Base-by-base conservation (phyloP, 2,797 vertebrate species). In the Emydoidea blandingii region DNA sequence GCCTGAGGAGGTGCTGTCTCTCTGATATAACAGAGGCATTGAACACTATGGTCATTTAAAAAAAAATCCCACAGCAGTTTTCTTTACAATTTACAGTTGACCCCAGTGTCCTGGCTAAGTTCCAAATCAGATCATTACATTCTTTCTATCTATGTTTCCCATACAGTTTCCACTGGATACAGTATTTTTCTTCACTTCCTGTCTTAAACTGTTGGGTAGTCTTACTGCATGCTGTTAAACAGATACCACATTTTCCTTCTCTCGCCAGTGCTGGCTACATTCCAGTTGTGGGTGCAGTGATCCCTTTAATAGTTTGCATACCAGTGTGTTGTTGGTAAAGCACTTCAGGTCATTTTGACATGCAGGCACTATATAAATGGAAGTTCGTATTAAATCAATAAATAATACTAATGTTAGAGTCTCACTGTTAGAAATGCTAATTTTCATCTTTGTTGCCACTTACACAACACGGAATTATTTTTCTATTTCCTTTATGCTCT, bases 1-100 rank as follows among this genome's bases (percentile, higher is more conserved):
- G n/a, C 34, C 9, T 8, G 59, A 62, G 31, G 59, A 34, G 59
- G 68, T 85, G 8, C 37, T 93, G 54, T 57, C 81, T 79, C 93
- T 62, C 94, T 89, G 88, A 94, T 93, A 90, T 4, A 91, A 92
- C 59, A 95, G 86, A 93, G 89, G 85, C 52, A 52, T 92, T 95
- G 91, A 93, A 91, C 89, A 92, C 87, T 92, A 83, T 37, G 93
- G 89, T 81, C 79, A 89, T 95, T 95, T 91, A 79, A 91, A 95
- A 92, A 54, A 68, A 87, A 96, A 86, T 91, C 93, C 81, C 95
- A 83, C 41, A 92, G 85, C 80, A 82, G 53, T 92, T 72, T 72
- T 72, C 65, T 72, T 94, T 41, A 59, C 68, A 91, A 85, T 87
- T 93, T 56, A 90, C 37, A 89, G 53, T 81, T 96, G 95, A 86